These are phyloP conservation scores for Cossypha niveicapilla DNA, from an alignment of 2,797 vertebrate species.

Conservation along the genomic window DNA sequence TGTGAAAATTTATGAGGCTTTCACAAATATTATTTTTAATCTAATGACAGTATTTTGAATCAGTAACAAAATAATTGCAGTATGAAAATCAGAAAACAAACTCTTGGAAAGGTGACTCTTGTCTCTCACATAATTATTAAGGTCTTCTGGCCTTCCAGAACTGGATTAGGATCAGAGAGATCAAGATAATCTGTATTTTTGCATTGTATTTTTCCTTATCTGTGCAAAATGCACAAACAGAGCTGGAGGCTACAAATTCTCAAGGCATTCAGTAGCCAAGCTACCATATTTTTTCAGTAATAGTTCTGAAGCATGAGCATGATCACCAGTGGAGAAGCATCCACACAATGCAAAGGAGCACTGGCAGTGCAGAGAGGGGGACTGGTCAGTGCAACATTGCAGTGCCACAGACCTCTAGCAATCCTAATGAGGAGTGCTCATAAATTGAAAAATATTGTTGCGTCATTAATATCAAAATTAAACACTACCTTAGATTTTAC, in stretches of 20 bases:
- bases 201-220: background rate
- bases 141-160: background rate
- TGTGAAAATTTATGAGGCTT: background rate
- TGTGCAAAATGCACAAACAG: background rate
- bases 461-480: background rate
- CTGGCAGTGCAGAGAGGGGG: background rate
- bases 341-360: background rate
- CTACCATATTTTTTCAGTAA: background rate
- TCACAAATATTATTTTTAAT: background rate
- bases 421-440: background rate
- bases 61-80: background rate
- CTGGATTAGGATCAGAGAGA: background rate
- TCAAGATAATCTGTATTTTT: background rate
- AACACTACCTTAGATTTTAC: background rate
- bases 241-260: background rate
- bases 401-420: background rate
- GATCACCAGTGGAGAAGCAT: background rate
- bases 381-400: rapidly evolving
- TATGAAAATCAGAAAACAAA: background rate
- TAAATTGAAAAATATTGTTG: background rate
- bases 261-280: background rate
- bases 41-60: background rate
- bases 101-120: background rate
- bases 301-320: background rate
- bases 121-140: background rate